Evolutionary conservation across 2,797 vertebrate genomes (phyloP).

Genomic region (Epinephelus coioides): DNA sequence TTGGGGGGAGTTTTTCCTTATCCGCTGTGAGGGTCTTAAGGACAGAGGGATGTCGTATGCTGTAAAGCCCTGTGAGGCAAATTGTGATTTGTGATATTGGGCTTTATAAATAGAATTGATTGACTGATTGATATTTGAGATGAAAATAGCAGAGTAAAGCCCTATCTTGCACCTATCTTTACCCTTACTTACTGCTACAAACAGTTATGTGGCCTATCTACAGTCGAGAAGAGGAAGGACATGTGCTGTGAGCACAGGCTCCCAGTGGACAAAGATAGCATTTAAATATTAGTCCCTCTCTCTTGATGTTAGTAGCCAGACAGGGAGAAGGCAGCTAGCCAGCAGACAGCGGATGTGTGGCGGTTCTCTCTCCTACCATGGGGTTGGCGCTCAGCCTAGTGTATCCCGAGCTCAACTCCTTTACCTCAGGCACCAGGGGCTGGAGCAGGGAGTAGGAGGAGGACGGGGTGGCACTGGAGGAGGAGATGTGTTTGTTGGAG

Average conservation of each 20-base stretch:
- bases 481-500: constrained; percentile 81
- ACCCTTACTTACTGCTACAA: not conserved
- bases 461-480: constrained; percentile 74
- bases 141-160: constrained; percentile 43
- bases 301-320: constrained; percentile 73
- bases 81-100: too few species aligned
- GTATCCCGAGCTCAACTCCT: constrained; percentile 85
- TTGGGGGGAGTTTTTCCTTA: too few species aligned
- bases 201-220: not conserved
- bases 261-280: constrained; percentile 29
- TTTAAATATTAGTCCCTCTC: constrained; percentile 29
- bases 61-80: too few species aligned
- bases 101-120: too few species aligned
- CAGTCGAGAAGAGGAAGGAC: not conserved
- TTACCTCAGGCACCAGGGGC: constrained; percentile 85
- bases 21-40: too few species aligned
- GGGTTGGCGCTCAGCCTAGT: constrained; percentile 85
- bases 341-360: constrained; percentile 50
- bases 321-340: constrained; percentile 54
- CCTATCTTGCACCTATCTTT: not conserved
- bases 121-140: not conserved
- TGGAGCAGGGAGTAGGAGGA: constrained; percentile 85
- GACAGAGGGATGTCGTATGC: too few species aligned
- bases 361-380: constrained; percentile 82
- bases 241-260: constrained; percentile 23